phyloP scores from a whole-genome alignment of 2,113 vertebrate genomes.

The Oreamnos americanus region DNA sequence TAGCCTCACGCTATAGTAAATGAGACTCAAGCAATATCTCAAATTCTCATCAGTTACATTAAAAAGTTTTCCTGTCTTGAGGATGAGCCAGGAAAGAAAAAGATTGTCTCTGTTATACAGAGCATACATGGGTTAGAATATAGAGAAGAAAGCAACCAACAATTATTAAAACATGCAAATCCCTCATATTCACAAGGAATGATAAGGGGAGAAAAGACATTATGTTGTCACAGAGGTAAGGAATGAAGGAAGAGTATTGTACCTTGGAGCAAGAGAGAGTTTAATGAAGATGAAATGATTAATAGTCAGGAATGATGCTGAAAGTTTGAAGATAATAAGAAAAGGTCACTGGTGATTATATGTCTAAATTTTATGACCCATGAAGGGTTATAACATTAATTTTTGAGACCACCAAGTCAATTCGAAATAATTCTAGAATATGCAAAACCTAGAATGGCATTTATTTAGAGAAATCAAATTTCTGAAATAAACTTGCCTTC shows the following conservation, averaged over 20 bases:
- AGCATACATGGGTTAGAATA: neutral
- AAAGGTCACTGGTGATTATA: neutral
- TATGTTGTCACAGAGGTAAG: neutral
- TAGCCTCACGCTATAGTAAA: neutral
- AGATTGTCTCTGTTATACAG: rapidly evolving
- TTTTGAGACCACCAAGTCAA: neutral
- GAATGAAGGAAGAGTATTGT: neutral
- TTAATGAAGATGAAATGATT: neutral
- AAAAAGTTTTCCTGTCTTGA: neutral
- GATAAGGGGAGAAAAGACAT: neutral
- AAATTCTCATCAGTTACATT: neutral
- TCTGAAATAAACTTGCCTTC: neutral
- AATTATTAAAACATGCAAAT: neutral
- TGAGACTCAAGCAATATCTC: neutral
- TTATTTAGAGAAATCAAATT: neutral
- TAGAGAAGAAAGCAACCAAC: neutral
- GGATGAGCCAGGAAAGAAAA: neutral
- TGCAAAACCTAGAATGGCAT: neutral
- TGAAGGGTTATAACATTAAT: neutral
- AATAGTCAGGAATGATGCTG: neutral
- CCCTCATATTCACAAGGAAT: neutral
- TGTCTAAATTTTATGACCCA: neutral
- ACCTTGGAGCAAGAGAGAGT: neutral
- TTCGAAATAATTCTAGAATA: slow-evolving; percentile 7
- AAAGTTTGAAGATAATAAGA: neutral